Base-by-base conservation (phyloP, 1,140 invertebrate genomes). In the Hypsibius dujardini region DNA sequence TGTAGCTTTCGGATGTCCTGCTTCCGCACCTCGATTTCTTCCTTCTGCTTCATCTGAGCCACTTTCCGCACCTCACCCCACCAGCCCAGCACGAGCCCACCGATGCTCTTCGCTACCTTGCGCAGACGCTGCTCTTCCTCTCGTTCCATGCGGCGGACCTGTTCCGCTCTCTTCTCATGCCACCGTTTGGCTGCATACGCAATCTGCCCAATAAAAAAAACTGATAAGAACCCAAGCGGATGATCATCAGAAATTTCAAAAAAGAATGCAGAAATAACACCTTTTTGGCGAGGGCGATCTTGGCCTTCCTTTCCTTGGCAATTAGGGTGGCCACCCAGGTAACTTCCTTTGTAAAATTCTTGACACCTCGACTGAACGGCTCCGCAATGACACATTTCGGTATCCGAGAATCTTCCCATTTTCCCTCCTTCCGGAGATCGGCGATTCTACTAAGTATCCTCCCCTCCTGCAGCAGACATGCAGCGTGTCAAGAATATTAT, bases 1-100 rank as follows among this genome's bases (percentile, higher is more conserved):
- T 98, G 95, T 74, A 96, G 87, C 83, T 98, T 95, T 59, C 98
- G 82, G 0, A 92, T 92, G 76, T 94, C 89, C 78, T 97, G 95
- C 71, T 77, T 76, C 50, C 74, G 73, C 2, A 76, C 60, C 46
- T 79, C 76, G 2, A 77, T 60, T 47, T 77, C 76, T 67, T 77
- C 76, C 28, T 28, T 47, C 46, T 70, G 60, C 28, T 47, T 47
- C 67, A 56, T 47, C 71, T 15, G 28, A 14, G 40, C 71, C 0
- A 71, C 47, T 71, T 56, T 3, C 73, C 72, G 71, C 72, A 71
- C 71, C 46, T 74, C 70, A 15, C n/a, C 3, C 62, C 62, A 67
- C 62, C 62, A 67, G 3, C 3, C 62, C 62, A 67, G 12, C 3
- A 67, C 62, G 3, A 42, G 3, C 7, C 7, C 3, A 3, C 7